Conservation (phyloP, 2,888 invertebrate genomes). For the Tenthredo scrophulariae region DNA sequence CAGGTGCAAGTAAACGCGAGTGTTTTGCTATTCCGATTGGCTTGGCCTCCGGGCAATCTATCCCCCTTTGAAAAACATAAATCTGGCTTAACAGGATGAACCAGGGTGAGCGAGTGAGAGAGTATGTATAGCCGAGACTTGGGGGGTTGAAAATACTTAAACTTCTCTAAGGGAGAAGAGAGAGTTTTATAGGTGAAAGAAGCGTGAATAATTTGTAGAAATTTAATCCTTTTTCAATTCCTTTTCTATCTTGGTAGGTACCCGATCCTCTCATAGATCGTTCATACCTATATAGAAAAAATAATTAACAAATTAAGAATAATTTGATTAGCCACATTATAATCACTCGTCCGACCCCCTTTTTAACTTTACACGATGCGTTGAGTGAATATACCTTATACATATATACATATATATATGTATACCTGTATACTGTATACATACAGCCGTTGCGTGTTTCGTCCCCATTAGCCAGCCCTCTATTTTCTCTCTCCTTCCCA, state of each 20-base stretch:
- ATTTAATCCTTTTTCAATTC: background rate
- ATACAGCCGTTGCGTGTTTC: background rate
- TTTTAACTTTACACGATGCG: constrained; percentile 19
- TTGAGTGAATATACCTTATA: background rate
- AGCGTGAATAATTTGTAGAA: background rate
- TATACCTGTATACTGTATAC: background rate
- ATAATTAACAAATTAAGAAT: background rate
- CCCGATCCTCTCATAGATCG: background rate
- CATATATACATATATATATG: background rate
- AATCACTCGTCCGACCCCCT: constrained; percentile 1
- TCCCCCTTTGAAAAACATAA: constrained; percentile 42
- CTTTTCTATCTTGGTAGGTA: background rate
- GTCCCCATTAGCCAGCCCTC: background rate
- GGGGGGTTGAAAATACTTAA: background rate
- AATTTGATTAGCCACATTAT: constrained; percentile 20
- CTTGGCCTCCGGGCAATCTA: constrained; percentile 44
- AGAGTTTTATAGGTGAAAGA: constrained; percentile 11
- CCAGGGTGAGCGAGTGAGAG: constrained; percentile 35
- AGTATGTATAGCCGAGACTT: background rate
- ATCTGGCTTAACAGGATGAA: constrained; percentile 46
- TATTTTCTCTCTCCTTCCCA: background rate
- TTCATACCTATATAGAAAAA: background rate
- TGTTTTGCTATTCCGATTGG: constrained; percentile 44
- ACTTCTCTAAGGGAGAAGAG: background rate
- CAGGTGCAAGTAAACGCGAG: constrained; percentile 47